Conservation (phyloP, 2,797 vertebrate genomes). For the Sciurus carolinensis region DNA sequence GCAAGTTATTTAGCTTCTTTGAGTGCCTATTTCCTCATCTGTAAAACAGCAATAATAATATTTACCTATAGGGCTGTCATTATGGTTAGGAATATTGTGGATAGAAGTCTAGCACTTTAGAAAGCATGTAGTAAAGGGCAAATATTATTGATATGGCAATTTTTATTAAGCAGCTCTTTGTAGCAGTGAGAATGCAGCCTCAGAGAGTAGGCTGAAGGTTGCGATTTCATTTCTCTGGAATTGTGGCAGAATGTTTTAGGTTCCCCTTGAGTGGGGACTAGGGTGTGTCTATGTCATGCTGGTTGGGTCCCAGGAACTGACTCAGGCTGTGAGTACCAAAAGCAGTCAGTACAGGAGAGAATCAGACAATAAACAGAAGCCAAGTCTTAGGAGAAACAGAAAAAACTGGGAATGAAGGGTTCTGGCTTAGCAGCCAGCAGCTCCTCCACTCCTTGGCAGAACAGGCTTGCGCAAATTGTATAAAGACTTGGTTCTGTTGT, state of each 20-base stretch:
- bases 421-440: not conserved
- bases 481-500: constrained; percentile 24
- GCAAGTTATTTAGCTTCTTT: constrained; percentile 22
- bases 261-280: not conserved
- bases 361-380: not conserved
- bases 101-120: not conserved
- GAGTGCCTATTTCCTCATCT: not conserved
- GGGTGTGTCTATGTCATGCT: not conserved
- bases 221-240: not conserved
- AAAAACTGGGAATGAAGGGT: not conserved
- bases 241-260: not conserved
- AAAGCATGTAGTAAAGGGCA: not conserved
- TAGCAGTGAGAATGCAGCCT: not conserved
- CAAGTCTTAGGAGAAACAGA: not conserved
- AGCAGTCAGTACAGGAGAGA: not conserved
- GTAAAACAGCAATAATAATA: not conserved
- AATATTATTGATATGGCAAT: not conserved
- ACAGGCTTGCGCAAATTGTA: not conserved
- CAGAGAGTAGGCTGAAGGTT: not conserved
- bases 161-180: constrained; percentile 35
- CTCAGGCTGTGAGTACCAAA: not conserved
- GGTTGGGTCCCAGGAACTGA: not conserved
- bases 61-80: not conserved
- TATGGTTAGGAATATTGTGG: not conserved
- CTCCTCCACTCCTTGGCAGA: not conserved